Conservation (phyloP, 2,888 invertebrate species). For the Cheilosia scutellata region DNA sequence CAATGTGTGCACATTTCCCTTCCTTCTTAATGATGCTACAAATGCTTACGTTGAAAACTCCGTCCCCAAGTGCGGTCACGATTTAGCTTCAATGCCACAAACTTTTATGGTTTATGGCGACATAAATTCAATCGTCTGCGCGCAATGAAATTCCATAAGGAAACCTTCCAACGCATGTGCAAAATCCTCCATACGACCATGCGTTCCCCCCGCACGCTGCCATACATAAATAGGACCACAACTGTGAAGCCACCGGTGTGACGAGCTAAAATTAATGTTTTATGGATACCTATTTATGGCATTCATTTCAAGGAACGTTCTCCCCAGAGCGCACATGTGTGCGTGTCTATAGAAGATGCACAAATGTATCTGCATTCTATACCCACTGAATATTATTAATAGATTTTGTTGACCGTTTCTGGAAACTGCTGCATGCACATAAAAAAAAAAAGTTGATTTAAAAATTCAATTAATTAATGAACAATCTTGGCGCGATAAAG, state of each 20-base stretch:
- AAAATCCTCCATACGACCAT: constrained; percentile 24
- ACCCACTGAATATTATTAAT: constrained; percentile 47
- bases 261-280: constrained; percentile 51
- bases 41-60: constrained; percentile 40
- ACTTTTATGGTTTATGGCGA: constrained; percentile 71
- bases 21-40: neutral
- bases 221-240: neutral
- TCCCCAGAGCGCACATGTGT: constrained; percentile 3
- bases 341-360: neutral
- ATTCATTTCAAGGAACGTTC: constrained; percentile 28
- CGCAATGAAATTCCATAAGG: constrained; percentile 23
- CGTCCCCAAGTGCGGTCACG: constrained; percentile 44
- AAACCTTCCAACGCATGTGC: constrained; percentile 26
- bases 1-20: neutral
- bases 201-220: neutral
- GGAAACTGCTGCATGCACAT: constrained; percentile 10
- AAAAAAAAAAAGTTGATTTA: constrained; percentile 30
- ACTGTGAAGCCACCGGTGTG: constrained; percentile 21
- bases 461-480: constrained; percentile 60
- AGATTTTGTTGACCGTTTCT: constrained; percentile 2
- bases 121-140: constrained; percentile 59
- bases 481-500: constrained; percentile 20
- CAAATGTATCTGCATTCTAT: neutral
- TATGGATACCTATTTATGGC: constrained; percentile 52
- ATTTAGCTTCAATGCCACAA: constrained; percentile 60